Percentiles rank a stretch among this genome's conserved stretches.
Evolutionary conservation across 2,797 vertebrate species (phyloP).

Genomic region (Apodemus agrarius): DNA sequence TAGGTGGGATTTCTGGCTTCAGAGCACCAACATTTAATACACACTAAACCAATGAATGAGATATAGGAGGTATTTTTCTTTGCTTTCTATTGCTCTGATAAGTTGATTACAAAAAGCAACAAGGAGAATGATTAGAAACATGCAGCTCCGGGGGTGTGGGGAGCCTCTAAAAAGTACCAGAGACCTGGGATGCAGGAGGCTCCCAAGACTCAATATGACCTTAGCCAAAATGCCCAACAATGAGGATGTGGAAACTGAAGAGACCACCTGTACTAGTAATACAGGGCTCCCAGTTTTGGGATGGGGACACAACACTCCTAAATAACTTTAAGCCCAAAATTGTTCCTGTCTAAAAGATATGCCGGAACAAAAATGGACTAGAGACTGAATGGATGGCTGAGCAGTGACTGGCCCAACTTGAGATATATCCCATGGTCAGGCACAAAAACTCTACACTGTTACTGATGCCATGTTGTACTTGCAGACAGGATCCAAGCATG

Average conservation of each 20-base stretch:
- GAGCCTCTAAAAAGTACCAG: neutral
- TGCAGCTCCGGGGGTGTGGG: neutral
- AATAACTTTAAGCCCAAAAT: neutral
- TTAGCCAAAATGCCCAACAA: neutral
- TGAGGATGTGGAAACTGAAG: neutral
- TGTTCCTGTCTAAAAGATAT: neutral
- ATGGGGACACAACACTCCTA: neutral
- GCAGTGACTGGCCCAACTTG: neutral
- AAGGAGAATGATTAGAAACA: neutral
- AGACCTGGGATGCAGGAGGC: neutral
- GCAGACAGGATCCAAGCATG: neutral
- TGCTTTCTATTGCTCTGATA: too few species aligned
- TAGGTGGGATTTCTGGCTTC: neutral
- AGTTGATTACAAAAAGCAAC: neutral
- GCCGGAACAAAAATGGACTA: neutral
- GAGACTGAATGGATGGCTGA: neutral
- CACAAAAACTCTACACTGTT: neutral
- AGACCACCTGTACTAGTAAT: neutral
- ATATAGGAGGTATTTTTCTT: neutral
- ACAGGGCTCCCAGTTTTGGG: neutral
- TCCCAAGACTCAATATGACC: neutral
- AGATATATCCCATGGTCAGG: neutral
- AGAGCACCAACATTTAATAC: neutral
- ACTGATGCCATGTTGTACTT: neutral
- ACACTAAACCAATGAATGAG: neutral